phyloP scores from a whole-genome alignment of 2,797 vertebrate species.

The Oreortyx pictus region DNA sequence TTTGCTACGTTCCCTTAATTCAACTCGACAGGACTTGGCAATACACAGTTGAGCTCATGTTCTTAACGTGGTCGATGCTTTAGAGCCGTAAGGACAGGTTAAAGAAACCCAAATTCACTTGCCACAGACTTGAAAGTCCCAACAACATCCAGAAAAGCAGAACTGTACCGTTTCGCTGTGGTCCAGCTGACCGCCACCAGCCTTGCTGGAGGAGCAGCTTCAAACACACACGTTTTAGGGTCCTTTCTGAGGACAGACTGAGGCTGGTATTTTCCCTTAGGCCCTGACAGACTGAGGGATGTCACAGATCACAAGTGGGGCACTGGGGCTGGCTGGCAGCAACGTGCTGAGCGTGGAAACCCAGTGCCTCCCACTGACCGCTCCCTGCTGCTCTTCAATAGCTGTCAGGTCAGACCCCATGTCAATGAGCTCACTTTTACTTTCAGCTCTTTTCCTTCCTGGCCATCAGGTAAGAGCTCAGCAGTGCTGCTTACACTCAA shows the following conservation, averaged over 20 bases:
- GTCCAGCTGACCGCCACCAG: neutral
- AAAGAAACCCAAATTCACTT: neutral
- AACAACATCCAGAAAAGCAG: neutral
- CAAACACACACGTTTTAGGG: neutral
- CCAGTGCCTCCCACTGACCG: accelerated
- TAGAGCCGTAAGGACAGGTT: neutral
- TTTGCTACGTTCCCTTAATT: neutral
- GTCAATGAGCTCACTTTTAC: neutral
- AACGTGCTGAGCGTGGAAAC: neutral
- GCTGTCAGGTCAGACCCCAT: neutral
- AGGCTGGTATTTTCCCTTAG: neutral
- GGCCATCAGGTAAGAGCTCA: neutral
- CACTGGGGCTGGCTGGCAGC: neutral
- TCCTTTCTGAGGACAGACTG: neutral
- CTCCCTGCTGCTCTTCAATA: neutral
- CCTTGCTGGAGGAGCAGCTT: neutral
- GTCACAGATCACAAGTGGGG: neutral
- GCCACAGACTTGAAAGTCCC: neutral
- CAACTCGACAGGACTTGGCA: neutral
- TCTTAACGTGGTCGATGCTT: neutral
- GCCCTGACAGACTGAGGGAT: neutral
- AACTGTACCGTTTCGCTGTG: neutral
- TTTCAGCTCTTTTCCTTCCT: neutral
- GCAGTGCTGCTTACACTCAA: neutral
- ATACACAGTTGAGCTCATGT: neutral